Evolutionary conservation across 2,888 invertebrate genomes (phyloP), one percentile per base, ranked within the genome.

Genomic region (Griposia aprilina): DNA sequence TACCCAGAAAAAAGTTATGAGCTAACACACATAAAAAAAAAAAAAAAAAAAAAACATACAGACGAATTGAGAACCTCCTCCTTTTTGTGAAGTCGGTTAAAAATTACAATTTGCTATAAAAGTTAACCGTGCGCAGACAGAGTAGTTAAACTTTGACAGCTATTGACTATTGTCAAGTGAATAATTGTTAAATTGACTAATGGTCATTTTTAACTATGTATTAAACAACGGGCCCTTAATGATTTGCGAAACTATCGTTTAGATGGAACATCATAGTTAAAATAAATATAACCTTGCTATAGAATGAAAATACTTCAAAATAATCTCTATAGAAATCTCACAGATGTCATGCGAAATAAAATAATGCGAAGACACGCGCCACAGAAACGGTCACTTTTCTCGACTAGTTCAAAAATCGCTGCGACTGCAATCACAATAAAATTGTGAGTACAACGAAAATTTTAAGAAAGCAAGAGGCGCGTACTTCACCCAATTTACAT

Each of bases 401-500:
- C 30, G 30, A 36, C 3, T 36, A 36, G 30, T 36, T 36, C 30
- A 36, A 36, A 36, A 36, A 36, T 89, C 83, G 87, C 88, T 86
- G 87, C 86, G 90, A 90, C 88, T 91, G 90, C 90, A 90, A 84
- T 90, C 91, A 93, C 92, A 92, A 92, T 93, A 92, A 92, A 92
- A 90, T 88, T 88, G 89, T 89, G 80, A 89, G 85, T 89, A 90
- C 89, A 93, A 90, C 87, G 88, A 92, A 93, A 92, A 82, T 93
- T 94, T 93, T 90, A 93, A 93, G 93, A 92, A 93, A 94, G 92
- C 92, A 91, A 92, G 90, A 89, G 92, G 88, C 90, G 92, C 87
- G 88, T 93, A 92, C 93, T 94, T 94, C 90, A 90, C 89, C 91
- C 93, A 95, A 96, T 96, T 96, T 95, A 94, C 95, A 95, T 96